Evolutionary conservation across 2,113 vertebrate genomes (phyloP).

Genomic region (Hoplias malabaricus): DNA sequence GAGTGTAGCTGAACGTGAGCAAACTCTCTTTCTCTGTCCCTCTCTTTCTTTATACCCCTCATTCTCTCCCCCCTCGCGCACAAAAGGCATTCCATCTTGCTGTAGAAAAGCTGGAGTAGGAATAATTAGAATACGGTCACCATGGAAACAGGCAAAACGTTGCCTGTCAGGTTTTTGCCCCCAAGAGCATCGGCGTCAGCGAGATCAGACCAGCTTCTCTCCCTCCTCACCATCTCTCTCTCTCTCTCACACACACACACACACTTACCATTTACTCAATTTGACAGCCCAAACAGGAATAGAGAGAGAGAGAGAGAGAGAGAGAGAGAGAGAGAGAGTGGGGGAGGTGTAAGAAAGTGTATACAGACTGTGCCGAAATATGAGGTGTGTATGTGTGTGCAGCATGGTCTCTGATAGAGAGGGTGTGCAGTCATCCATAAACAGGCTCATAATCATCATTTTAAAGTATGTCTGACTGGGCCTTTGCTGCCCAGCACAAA

Average conservation of each 20-base stretch:
- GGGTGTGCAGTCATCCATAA: slow-evolving; percentile 12
- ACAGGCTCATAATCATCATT: slow-evolving; percentile 13
- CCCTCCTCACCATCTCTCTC: slow-evolving; percentile 53
- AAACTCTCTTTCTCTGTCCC: slow-evolving; percentile 23
- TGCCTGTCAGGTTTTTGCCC: slow-evolving; percentile 80
- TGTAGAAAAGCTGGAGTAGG: slow-evolving; percentile 67
- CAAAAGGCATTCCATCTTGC: slow-evolving; percentile 78
- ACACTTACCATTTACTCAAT: slow-evolving; percentile 21
- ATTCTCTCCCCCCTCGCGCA: slow-evolving; percentile 37
- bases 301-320: background rate
- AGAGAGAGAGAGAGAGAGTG: slow-evolving; percentile 17
- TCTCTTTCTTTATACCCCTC: slow-evolving; percentile 9
- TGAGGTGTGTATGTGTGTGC: background rate
- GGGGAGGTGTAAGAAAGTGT: slow-evolving; percentile 1
- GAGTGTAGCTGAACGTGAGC: slow-evolving; percentile 33
- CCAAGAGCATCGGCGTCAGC: slow-evolving; percentile 80
- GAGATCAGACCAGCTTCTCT: slow-evolving; percentile 62
- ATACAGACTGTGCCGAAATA: slow-evolving; percentile 23
- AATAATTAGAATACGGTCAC: slow-evolving; percentile 90
- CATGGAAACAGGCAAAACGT: slow-evolving; percentile 97
- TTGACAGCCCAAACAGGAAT: slow-evolving; percentile 28
- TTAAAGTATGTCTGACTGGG: background rate
- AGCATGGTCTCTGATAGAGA: background rate
- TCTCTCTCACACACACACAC: slow-evolving; percentile 21
- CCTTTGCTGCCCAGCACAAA: slow-evolving; percentile 20